Evolutionary conservation across 2,888 invertebrate genomes (phyloP), one percentile per base, ranked within the genome.

Genomic region (Polylopha cassiicola): DNA sequence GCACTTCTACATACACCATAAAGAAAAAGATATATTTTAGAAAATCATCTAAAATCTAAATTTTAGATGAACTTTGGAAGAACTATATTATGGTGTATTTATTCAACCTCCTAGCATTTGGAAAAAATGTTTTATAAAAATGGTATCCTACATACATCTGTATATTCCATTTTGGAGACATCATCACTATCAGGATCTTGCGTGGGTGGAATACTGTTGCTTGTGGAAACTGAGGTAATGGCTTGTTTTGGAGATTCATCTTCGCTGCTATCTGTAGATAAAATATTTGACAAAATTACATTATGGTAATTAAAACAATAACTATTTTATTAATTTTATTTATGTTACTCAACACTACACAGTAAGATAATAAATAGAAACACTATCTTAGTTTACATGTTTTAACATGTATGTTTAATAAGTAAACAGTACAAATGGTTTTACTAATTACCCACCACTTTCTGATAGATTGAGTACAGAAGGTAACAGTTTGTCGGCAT

Each of bases 381-480:
- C 27, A 27, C 58, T 14, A 13, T 9, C 14, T 29, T 9, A 16
- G n/a, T 24, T 31, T 4, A 13, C 22, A 22, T 10, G 8, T 2
- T 6, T 22, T 22, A 4, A 22, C n/a, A 20, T 20, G 2, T 23
- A 13, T 7, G 16, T 15, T 13, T 36, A 9, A 18, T 15, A 9
- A 23, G 27, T 2, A 15, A 14, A 30, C 20, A 15, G 13, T 9
- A 29, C 21, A 39, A 32, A 36, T 10, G 14, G 31, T 32, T 10
- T 11, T 18, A 11, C 8, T 23, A 21, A 7, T 16, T 15, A 64
- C 73, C 50, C 58, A 86, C 86, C 86, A 75, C 86, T 86, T 60
- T 86, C 86, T 29, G 86, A 86, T 21, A 86, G 68, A 61, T 86
- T 77, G 1, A 86, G 65, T 47, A 80, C 57, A 4, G 80, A 55